A percentile compares a stretch with the other conserved stretches of the same genome.
Evolutionary conservation across 2,113 vertebrate species (phyloP).

Genomic region (Onychorhynchus coronatus): DNA sequence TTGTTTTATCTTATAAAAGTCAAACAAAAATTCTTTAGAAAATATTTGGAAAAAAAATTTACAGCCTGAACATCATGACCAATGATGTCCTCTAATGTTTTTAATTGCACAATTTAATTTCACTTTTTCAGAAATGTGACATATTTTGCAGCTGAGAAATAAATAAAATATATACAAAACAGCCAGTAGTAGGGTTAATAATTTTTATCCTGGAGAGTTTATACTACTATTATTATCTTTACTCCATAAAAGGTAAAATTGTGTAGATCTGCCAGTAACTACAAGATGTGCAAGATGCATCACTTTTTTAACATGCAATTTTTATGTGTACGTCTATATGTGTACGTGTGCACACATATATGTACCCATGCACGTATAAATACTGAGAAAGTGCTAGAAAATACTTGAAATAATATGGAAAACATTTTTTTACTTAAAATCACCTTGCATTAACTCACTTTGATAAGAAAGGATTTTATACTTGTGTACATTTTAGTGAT

Average conservation of each 20-base stretch:
- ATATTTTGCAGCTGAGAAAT: not conserved
- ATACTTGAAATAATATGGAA: not conserved
- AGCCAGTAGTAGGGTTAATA: not conserved
- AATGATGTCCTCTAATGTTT: not conserved
- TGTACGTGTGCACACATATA: accelerated
- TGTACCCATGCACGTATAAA: accelerated
- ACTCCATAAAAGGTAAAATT: not conserved
- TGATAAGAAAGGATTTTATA: constrained; percentile 34
- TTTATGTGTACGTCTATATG: not conserved
- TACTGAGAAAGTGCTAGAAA: not conserved
- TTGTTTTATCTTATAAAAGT: not conserved
- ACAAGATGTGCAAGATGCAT: not conserved
- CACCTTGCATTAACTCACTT: constrained; percentile 13
- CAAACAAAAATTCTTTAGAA: not conserved
- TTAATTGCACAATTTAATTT: not conserved
- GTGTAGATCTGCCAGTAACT: not conserved
- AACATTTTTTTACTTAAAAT: not conserved
- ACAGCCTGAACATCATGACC: not conserved
- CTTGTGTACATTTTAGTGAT: constrained; percentile 82
- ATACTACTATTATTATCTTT: not conserved
- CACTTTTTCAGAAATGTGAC: not conserved
- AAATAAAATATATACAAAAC: not conserved
- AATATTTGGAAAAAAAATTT: not conserved
- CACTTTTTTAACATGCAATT: not conserved
- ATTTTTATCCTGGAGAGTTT: constrained; percentile 3